A percentile compares a stretch with the other conserved stretches of the same genome.
phyloP scores from a whole-genome alignment of 2,797 vertebrate genomes.

The Salmo trutta region DNA sequence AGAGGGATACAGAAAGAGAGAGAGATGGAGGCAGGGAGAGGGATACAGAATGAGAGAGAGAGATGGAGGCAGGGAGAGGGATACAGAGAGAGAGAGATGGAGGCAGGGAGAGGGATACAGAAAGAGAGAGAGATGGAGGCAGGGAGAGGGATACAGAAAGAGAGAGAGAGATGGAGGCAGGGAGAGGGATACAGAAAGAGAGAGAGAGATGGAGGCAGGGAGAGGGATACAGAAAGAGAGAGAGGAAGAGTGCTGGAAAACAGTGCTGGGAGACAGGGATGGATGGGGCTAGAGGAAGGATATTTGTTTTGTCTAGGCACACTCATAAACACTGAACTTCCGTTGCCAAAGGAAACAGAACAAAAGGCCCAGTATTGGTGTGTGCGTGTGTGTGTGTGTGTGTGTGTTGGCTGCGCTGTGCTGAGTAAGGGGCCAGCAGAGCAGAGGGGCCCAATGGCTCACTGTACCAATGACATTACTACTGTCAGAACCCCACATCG shows the following conservation, averaged over 20 bases:
- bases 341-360: conserved; percentile 71
- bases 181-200: no score
- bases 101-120: conserved; percentile 12
- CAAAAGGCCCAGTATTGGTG: conserved; percentile 52
- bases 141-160: conserved; percentile 18
- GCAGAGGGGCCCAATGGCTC: conserved; percentile 63
- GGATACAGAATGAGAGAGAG: conserved; percentile 1
- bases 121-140: conserved; percentile 15
- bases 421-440: conserved; percentile 53
- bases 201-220: background rate
- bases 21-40: background rate
- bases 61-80: conserved; percentile 21
- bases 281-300: conserved; percentile 21
- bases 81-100: conserved; percentile 30
- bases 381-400: conserved; percentile 53
- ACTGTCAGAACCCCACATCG: conserved; percentile 51
- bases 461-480: conserved; percentile 73
- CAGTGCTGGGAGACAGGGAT: conserved; percentile 16
- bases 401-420: conserved; percentile 41
- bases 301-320: conserved; percentile 74
- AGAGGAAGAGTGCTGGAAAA: background rate
- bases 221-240: conserved; percentile 28
- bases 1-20: background rate
- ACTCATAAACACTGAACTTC: conserved; percentile 71
- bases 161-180: background rate